Conservation (phyloP, 2,797 vertebrate species). For the Peromyscus aztecus region DNA sequence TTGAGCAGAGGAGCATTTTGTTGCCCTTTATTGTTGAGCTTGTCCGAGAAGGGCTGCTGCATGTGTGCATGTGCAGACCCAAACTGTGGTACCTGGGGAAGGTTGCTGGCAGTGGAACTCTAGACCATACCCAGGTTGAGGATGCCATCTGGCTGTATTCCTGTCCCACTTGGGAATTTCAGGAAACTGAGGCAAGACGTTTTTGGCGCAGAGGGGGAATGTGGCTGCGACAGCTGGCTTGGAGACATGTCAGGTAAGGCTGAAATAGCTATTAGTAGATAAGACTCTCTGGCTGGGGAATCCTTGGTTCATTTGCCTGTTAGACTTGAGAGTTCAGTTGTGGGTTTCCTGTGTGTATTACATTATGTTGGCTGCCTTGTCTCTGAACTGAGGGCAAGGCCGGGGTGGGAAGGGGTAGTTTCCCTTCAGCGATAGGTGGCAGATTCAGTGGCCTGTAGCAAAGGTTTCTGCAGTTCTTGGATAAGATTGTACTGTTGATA, state of each 20-base stretch:
- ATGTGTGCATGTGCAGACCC: neutral
- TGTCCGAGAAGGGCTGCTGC: neutral
- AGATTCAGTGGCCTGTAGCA: neutral
- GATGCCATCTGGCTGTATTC: conserved; percentile 59
- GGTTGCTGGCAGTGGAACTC: conserved; percentile 34
- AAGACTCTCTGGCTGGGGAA: neutral
- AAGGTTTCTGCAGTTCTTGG: neutral
- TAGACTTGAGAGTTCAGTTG: conserved; percentile 50
- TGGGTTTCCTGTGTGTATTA: conserved; percentile 53
- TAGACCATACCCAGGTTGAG: conserved; percentile 49
- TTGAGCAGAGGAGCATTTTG: conserved; percentile 50
- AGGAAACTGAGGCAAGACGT: conserved; percentile 75
- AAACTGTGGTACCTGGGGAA: neutral
- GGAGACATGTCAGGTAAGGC: conserved; percentile 83
- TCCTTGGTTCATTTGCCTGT: neutral
- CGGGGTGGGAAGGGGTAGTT: conserved; percentile 22
- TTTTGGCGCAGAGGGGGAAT: conserved; percentile 76
- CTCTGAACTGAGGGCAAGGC: neutral
- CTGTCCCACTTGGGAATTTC: conserved; percentile 75
- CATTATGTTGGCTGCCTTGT: neutral
- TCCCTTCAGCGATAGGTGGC: neutral
- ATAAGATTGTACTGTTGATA: neutral
- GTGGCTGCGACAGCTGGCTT: conserved; percentile 79
- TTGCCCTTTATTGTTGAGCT: neutral
- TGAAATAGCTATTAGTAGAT: conserved; percentile 56